Evolutionary conservation across 2,113 vertebrate genomes (phyloP).

Genomic region (Melanostigma gelatinosum): DNA sequence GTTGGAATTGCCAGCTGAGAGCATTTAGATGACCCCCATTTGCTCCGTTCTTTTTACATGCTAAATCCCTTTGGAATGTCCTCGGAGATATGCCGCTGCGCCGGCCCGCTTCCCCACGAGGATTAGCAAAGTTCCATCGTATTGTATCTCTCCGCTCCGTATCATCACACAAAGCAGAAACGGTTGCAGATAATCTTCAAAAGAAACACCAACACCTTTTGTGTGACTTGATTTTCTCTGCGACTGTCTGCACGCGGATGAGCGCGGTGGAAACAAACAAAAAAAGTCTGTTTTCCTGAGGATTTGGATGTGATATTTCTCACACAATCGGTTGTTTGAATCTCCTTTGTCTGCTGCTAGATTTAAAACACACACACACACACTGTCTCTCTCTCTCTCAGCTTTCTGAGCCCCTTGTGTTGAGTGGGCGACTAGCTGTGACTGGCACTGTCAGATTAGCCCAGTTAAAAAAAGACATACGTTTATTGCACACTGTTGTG

Average conservation of each 20-base stretch:
- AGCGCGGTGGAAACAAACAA: not conserved
- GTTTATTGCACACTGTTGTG: slow-evolving; percentile 38
- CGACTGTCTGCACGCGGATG: slow-evolving; percentile 36
- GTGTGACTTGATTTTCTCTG: slow-evolving; percentile 54
- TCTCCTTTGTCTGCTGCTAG: slow-evolving; percentile 57
- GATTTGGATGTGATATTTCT: slow-evolving; percentile 48
- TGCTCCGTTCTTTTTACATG: slow-evolving; percentile 1
- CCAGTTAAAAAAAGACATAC: slow-evolving; percentile 68
- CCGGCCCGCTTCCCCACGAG: slow-evolving; percentile 3
- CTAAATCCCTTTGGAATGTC: slow-evolving; percentile 7
- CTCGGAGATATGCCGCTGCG: not conserved
- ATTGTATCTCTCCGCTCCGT: slow-evolving; percentile 23
- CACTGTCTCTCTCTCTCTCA: slow-evolving; percentile 6
- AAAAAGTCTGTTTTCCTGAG: slow-evolving; percentile 24
- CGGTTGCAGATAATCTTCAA: slow-evolving; percentile 54
- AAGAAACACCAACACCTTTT: slow-evolving; percentile 53
- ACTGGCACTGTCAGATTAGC: slow-evolving; percentile 72
- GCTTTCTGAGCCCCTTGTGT: slow-evolving; percentile 56
- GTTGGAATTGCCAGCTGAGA: not conserved
- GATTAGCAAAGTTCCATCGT: slow-evolving; percentile 56
- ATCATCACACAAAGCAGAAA: slow-evolving; percentile 39
- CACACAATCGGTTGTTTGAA: slow-evolving; percentile 69
- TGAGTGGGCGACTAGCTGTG: slow-evolving; percentile 70
- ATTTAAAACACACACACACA: slow-evolving; percentile 43
- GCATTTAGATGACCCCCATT: slow-evolving; percentile 18